Evolutionary conservation across 2,797 vertebrate species (phyloP).

Genomic region (Neoniphon sammara): DNA sequence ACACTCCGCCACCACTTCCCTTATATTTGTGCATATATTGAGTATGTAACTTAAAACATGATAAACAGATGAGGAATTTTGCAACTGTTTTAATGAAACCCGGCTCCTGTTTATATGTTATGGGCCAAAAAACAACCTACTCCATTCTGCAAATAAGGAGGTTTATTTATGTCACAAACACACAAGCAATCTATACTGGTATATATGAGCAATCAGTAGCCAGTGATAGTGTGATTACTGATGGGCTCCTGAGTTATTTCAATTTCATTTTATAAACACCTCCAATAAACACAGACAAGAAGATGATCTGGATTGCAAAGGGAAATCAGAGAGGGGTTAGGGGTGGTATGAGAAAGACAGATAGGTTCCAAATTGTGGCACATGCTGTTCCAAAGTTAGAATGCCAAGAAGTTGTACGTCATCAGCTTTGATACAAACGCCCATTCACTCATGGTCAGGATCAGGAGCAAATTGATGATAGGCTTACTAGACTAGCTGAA

Average conservation of each 20-base stretch:
- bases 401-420: conserved; percentile 45
- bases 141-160: conserved; percentile 37
- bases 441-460: conserved; percentile 25
- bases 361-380: conserved; percentile 41
- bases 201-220: conserved; percentile 13
- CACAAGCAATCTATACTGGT: neutral
- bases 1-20: neutral
- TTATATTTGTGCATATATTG: too few relatives aligned
- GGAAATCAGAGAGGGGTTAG: conserved; percentile 46
- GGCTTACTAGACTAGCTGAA: conserved; percentile 5
- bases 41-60: neutral
- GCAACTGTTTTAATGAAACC: conserved; percentile 11
- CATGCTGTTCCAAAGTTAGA: conserved; percentile 69
- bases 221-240: neutral
- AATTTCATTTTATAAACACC: neutral
- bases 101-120: conserved; percentile 52
- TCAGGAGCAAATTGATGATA: conserved; percentile 34
- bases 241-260: neutral
- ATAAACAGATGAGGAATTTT: conserved; percentile 4
- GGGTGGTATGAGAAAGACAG: conserved; percentile 17
- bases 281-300: too few relatives aligned
- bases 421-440: conserved; percentile 61
- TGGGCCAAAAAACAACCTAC: neutral
- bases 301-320: conserved; percentile 22
- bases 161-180: conserved; percentile 23